phyloP scores from a whole-genome alignment of 2,113 vertebrate genomes.

The Pycnonotus jocosus region DNA sequence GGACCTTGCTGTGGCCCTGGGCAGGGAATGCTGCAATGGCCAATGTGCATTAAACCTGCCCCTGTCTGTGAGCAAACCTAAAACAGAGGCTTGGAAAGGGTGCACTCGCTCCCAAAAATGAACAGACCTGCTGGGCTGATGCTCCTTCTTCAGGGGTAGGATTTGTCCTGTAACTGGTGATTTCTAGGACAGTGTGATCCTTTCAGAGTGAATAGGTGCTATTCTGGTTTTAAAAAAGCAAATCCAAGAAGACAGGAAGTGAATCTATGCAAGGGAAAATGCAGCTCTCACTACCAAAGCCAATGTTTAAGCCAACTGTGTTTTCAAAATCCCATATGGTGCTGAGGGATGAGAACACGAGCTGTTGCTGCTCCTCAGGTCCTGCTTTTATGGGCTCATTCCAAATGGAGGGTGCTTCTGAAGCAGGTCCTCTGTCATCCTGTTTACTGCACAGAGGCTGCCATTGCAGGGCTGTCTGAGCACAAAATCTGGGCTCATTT shows the following conservation, averaged over 20 bases:
- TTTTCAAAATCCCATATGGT: constrained; percentile 50
- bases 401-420: not conserved
- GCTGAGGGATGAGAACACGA: constrained; percentile 20
- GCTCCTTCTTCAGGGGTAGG: not conserved
- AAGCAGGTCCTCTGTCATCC: not conserved
- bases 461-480: not conserved
- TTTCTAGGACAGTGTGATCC: not conserved
- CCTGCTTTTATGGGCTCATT: not conserved
- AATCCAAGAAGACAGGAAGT: not conserved
- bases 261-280: not conserved
- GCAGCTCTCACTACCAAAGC: not conserved
- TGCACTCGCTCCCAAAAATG: not conserved
- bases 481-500: not conserved
- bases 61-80: not conserved
- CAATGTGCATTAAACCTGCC: rapidly evolving
- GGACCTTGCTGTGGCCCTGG: not conserved
- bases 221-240: not conserved
- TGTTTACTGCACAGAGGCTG: not conserved
- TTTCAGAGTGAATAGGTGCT: not conserved
- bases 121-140: not conserved
- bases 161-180: not conserved
- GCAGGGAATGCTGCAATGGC: not conserved
- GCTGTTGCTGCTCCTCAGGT: constrained; percentile 26
- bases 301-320: constrained; percentile 36
- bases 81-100: not conserved